These are phyloP conservation scores for Mimumesa dahlbomi DNA, from an alignment of 2,888 invertebrate genomes.

Conservation along the genomic window DNA sequence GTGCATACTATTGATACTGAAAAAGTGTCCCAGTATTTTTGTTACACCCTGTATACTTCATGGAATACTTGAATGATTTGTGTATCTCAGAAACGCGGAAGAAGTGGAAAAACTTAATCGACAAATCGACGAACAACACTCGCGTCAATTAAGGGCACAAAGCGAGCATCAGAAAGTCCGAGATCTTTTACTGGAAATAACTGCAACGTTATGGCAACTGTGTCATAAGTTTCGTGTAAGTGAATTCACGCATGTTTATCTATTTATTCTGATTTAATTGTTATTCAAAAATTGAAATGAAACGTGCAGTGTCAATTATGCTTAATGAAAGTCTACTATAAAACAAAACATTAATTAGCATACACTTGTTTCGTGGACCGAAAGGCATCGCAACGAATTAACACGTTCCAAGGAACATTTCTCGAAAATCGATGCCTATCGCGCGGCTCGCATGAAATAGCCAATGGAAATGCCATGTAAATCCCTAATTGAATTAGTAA, in stretches of 20 bases:
- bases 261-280: background rate
- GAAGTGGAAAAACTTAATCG: constrained; percentile 85
- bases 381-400: constrained; percentile 39
- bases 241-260: background rate
- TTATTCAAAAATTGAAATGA: background rate
- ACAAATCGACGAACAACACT: constrained; percentile 82
- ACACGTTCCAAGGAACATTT: constrained; percentile 33
- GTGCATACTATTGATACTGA: too few species aligned
- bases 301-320: background rate
- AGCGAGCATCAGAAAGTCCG: constrained; percentile 72
- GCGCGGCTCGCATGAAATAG: constrained; percentile 25
- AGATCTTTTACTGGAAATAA: constrained; percentile 61
- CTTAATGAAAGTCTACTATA: too few species aligned
- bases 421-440: constrained; percentile 26
- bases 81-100: constrained; percentile 85
- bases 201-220: constrained; percentile 62
- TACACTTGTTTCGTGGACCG: constrained; percentile 1
- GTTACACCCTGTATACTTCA: too few species aligned
- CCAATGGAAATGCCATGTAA: constrained; percentile 61
- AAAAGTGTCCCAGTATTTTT: too few species aligned
- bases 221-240: constrained; percentile 71
- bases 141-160: constrained; percentile 78
- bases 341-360: constrained; percentile 40
- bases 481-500: constrained; percentile 68
- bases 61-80: too few species aligned